These are phyloP conservation scores for Helicoverpa armigera DNA, from an alignment of 1,140 invertebrate genomes.

Conservation along the genomic window DNA sequence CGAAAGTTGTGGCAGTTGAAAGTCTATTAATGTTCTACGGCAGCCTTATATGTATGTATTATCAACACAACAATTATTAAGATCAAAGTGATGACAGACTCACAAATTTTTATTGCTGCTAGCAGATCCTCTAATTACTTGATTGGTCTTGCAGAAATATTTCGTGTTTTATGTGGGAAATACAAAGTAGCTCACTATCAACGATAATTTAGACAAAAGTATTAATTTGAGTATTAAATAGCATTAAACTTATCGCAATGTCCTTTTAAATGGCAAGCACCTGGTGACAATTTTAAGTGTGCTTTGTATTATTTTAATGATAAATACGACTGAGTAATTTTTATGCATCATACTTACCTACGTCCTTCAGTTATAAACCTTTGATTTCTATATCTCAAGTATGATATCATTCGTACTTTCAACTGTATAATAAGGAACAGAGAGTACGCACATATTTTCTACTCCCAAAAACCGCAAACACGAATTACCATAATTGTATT, in stretches of 20 bases:
- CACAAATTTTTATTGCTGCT: too few relatives aligned
- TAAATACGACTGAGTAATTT: neutral
- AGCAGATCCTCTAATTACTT: too few relatives aligned
- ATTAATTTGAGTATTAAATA: neutral
- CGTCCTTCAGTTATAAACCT: neutral
- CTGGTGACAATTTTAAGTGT: neutral
- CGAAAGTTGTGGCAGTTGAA: too few relatives aligned
- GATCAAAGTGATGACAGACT: too few relatives aligned
- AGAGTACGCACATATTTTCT: neutral
- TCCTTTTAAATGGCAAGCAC: too few relatives aligned
- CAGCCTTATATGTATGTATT: too few relatives aligned
- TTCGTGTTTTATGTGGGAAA: too few relatives aligned
- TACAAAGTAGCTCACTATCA: too few relatives aligned
- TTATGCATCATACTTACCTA: neutral
- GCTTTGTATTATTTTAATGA: neutral
- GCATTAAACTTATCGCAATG: neutral
- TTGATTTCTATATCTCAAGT: neutral
- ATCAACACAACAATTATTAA: too few relatives aligned
- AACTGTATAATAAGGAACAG: neutral
- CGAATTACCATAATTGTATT: constrained; percentile 21
- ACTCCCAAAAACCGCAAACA: neutral
- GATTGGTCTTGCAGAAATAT: too few relatives aligned
- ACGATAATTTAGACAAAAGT: neutral
- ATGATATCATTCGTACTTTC: neutral
- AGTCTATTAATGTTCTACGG: too few relatives aligned